phyloP scores from a whole-genome alignment of 2,888 invertebrate species.

The Oegoconia quadripuncta region DNA sequence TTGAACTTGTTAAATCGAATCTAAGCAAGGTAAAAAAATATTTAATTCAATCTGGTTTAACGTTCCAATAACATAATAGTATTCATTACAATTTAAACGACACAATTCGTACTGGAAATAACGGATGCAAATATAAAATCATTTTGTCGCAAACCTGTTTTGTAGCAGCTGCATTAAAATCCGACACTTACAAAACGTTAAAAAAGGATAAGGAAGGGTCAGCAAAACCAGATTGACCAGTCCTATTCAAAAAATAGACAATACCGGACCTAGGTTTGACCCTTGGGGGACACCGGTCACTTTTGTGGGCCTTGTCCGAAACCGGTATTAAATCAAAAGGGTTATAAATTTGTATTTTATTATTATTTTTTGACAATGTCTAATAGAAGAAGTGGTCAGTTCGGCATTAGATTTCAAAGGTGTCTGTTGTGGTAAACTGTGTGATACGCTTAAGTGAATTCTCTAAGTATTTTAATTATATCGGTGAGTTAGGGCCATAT shows the following conservation, averaged over 20 bases:
- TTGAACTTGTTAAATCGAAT: too few species aligned
- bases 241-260: slow-evolving; percentile 64
- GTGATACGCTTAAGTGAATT: slow-evolving; percentile 24
- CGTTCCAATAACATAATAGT: too few species aligned
- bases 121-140: slow-evolving; percentile 25
- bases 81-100: too few species aligned
- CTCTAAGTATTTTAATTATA: too few species aligned
- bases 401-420: slow-evolving; percentile 42
- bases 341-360: slow-evolving; percentile 41
- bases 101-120: slow-evolving; percentile 12
- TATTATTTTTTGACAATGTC: slow-evolving; percentile 46
- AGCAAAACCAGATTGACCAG: slow-evolving; percentile 73
- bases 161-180: slow-evolving; percentile 60
- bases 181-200: slow-evolving; percentile 44
- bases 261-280: slow-evolving; percentile 59
- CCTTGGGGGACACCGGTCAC: slow-evolving; percentile 71
- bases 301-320: slow-evolving; percentile 46
- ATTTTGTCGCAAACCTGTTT: slow-evolving; percentile 48
- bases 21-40: too few species aligned
- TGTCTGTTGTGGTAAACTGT: slow-evolving; percentile 32
- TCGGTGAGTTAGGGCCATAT: too few species aligned
- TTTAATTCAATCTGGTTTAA: too few species aligned
- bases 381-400: slow-evolving; percentile 55
- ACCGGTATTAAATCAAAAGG: slow-evolving; percentile 62
- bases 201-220: slow-evolving; percentile 71